These are phyloP conservation scores for Karalla daura DNA, from an alignment of 2,797 vertebrate genomes.

Conservation along the genomic window DNA sequence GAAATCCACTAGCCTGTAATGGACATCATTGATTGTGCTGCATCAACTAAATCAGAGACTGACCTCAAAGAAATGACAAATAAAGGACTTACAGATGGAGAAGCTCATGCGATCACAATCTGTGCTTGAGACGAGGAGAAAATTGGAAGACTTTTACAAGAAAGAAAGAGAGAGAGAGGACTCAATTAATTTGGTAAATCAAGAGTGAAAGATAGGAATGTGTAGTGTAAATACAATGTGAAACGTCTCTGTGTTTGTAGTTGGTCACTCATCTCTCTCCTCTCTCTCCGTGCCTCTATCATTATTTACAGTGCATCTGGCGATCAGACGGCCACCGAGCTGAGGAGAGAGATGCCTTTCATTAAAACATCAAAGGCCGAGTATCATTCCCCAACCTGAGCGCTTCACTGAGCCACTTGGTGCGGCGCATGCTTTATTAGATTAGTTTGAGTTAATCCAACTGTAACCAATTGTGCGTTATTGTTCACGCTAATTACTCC, in stretches of 20 bases:
- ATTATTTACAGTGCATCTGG: slow-evolving; percentile 51
- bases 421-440: slow-evolving; percentile 68
- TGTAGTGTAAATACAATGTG: not conserved
- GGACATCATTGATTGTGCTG: slow-evolving; percentile 1
- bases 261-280: slow-evolving; percentile 1
- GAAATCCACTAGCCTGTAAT: slow-evolving; percentile 6
- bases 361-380: slow-evolving; percentile 77
- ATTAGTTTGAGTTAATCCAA: slow-evolving; percentile 72
- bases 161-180: not conserved
- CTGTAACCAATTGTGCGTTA: slow-evolving; percentile 69
- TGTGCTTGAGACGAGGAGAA: slow-evolving; percentile 1
- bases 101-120: slow-evolving; percentile 7
- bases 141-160: not conserved
- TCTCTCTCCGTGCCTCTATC: slow-evolving; percentile 38
- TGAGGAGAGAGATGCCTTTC: slow-evolving; percentile 57
- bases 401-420: slow-evolving; percentile 65
- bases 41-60: slow-evolving; percentile 17
- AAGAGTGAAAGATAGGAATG: not conserved
- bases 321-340: slow-evolving; percentile 47
- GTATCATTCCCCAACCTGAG: slow-evolving; percentile 59
- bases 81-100: slow-evolving; percentile 31
- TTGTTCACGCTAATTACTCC: slow-evolving; percentile 76
- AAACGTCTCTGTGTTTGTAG: slow-evolving; percentile 4
- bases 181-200: not conserved
- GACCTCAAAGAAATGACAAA: slow-evolving; percentile 25